Conservation (phyloP, 2,113 vertebrate species). For the Bambusicola thoracicus region DNA sequence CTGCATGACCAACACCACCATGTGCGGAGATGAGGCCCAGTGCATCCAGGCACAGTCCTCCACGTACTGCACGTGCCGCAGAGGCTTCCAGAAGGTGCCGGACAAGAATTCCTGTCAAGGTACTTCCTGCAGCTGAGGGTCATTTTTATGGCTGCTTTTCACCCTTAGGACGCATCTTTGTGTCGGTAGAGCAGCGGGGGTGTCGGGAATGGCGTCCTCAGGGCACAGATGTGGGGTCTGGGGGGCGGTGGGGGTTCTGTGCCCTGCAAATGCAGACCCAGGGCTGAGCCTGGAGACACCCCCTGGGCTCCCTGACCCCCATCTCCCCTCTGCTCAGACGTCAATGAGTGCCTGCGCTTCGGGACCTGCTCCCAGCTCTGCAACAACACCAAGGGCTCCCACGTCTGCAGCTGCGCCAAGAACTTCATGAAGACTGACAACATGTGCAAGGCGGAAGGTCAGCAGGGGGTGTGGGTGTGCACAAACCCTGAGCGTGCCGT, state of each 20-base stretch:
- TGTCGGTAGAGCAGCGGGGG: fast-evolving
- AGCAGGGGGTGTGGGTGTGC: not conserved
- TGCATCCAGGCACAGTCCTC: slow-evolving; percentile 83
- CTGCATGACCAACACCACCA: slow-evolving; percentile 86
- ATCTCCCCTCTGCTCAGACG: slow-evolving; percentile 68
- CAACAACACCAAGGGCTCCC: slow-evolving; percentile 96
- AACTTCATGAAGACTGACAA: slow-evolving; percentile 91
- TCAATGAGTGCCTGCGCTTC: slow-evolving; percentile 91
- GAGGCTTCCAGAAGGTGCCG: slow-evolving; percentile 88
- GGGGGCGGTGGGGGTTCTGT: fast-evolving
- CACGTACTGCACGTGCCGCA: slow-evolving; percentile 90
- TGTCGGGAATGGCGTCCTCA: not conserved
- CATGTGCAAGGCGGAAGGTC: slow-evolving; percentile 95
- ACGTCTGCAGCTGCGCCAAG: slow-evolving; percentile 92
- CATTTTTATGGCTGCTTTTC: fast-evolving
- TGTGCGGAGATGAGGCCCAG: slow-evolving; percentile 90
- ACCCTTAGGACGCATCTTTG: not conserved
- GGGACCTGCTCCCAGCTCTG: slow-evolving; percentile 94
- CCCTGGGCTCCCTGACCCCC: not conserved
- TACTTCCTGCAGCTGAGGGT: not conserved
- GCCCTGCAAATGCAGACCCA: fast-evolving
- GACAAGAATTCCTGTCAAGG: slow-evolving; percentile 89
- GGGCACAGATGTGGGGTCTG: not conserved
- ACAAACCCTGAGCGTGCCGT: fast-evolving
- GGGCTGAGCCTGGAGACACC: fast-evolving